Conservation (phyloP, 2,797 vertebrate genomes). For the Tympanoctomys barrerae region DNA sequence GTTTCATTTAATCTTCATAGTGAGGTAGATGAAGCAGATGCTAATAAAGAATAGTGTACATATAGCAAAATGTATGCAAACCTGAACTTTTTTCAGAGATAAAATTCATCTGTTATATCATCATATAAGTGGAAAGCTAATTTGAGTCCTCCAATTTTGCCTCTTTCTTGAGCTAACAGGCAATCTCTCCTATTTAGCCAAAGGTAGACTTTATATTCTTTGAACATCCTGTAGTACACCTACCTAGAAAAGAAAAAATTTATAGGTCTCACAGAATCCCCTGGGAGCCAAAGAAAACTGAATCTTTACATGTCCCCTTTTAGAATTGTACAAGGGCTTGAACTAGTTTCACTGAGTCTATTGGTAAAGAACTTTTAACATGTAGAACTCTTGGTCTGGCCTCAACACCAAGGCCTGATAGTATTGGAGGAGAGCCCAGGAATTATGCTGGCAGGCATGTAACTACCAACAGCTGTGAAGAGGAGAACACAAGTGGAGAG, state of each 20-base stretch:
- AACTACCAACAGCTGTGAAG: neutral
- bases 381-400: neutral
- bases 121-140: neutral
- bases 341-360: neutral
- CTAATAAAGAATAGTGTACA: slow-evolving; percentile 17
- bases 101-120: slow-evolving; percentile 5
- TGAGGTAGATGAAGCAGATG: neutral
- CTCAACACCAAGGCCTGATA: neutral
- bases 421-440: neutral
- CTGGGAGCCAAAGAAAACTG: neutral
- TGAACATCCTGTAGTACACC: neutral
- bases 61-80: neutral
- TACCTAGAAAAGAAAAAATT: slow-evolving; percentile 28
- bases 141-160: neutral
- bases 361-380: slow-evolving; percentile 40
- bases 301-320: neutral
- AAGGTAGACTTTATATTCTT: neutral
- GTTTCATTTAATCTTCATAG: neutral
- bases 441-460: neutral
- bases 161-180: slow-evolving; percentile 8
- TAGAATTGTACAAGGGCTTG: neutral
- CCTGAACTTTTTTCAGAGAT: neutral
- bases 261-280: neutral
- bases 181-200: neutral
- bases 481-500: neutral